Base-by-base conservation (phyloP, 1,140 invertebrate species). In the Vollenhovia emeryi region DNA sequence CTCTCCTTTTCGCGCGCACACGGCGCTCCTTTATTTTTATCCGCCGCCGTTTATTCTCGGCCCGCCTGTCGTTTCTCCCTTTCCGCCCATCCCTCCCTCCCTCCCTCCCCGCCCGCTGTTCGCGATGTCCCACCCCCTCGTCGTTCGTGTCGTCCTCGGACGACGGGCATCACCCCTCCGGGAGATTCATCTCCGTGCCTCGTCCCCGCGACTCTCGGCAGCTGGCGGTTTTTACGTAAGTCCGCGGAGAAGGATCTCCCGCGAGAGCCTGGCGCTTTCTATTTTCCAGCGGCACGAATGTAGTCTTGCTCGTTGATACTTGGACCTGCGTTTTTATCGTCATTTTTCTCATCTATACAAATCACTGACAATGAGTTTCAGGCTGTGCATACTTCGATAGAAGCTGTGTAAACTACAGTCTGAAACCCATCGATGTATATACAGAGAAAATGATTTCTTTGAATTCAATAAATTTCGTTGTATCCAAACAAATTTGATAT, bases 1-100 rank as follows among this genome's bases (percentile, higher is more conserved):
- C 59, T 85, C 48, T 66, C 15, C 59, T 57, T 36, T 68, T 69
- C 33, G 48, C 75, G 48, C 52, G 48, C 52, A n/a, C 24, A 21
- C 2, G 48, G 33, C 21, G 74, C 83, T 90, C 43, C 83, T 90
- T 90, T 90, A 87, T 90, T 90, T 90, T 90, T 90, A 90, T 85
- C 64, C 60, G 48, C 60, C 59, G 18, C 62, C 84, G 78, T 89
- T 86, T 89, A 89, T 89, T 89, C 87, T 74, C 79, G 85, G 71
- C 50, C 21, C 21, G 36, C 55, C 36, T 21, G 62, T 1, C 71
- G 79, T 55, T 64, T 66, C 52, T 83, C 57, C 57, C 62, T 48
- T 48, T 71, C 57, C 60, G 52, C 55, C 36, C 36, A 43, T 43
- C 40, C 62, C 83, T 62, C 43, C n/a, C n/a, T n/a, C n/a, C n/a